A percentile compares a stretch with the other conserved stretches of the same genome.
phyloP scores from a whole-genome alignment of 2,113 vertebrate species.

The Chrysemys picta region DNA sequence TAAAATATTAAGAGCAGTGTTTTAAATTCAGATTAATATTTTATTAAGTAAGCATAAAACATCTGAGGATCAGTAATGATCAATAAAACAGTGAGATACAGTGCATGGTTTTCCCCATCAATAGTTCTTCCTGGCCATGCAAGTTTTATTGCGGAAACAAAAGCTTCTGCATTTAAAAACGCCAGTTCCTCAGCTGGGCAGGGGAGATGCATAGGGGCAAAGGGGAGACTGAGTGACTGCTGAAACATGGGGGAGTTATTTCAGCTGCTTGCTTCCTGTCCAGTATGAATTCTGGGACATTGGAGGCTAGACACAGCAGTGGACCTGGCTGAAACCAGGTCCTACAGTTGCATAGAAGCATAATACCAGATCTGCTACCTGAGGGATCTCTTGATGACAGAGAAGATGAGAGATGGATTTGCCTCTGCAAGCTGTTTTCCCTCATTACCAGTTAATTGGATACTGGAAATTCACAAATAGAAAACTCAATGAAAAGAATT shows the following conservation, averaged over 20 bases:
- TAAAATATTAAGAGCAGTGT: conserved; percentile 10
- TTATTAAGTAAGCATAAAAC: conserved; percentile 34
- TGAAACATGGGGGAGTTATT: neutral
- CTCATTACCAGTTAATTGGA: neutral
- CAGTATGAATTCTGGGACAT: fast-evolving
- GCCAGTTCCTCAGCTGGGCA: neutral
- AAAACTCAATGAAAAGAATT: neutral
- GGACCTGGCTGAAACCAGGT: neutral
- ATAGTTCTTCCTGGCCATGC: neutral
- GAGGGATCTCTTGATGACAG: fast-evolving
- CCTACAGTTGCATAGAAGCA: fast-evolving
- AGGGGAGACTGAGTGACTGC: neutral
- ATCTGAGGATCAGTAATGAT: conserved; percentile 40
- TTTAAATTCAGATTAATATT: conserved; percentile 55
- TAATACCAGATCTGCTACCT: neutral
- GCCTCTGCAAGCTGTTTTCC: neutral
- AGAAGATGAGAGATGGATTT: neutral
- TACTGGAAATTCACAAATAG: neutral
- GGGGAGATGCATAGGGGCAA: neutral
- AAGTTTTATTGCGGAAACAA: conserved; percentile 29
- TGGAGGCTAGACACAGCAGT: neutral
- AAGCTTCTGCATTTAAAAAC: neutral
- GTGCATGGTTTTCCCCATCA: neutral
- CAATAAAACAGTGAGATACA: neutral
- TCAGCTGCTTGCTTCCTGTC: neutral